Percentiles rank a stretch among this genome's conserved stretches.
These are phyloP conservation scores for Ptychodera flava DNA, from an alignment of 35 echinoderm and acorn worm genomes.

Conservation along the genomic window DNA sequence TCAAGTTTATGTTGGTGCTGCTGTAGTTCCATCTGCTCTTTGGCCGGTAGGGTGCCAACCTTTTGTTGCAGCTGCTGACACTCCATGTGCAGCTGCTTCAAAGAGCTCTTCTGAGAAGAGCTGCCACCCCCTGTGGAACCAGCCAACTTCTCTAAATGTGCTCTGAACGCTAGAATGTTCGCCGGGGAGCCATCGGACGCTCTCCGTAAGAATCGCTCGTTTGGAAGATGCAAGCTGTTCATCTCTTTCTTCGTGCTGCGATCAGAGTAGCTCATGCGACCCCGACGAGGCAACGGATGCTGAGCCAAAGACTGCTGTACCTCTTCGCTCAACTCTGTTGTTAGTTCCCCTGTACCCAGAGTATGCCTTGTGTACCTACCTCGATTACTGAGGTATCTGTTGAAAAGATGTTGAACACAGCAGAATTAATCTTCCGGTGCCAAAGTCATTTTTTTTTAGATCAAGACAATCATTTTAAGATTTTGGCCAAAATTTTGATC, in stretches of 20 bases:
- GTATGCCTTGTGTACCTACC: slow-evolving; percentile 46
- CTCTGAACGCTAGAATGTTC: slow-evolving; percentile 57
- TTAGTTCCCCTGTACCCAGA: slow-evolving; percentile 38
- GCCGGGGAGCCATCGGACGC: slow-evolving; percentile 77
- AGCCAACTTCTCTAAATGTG: slow-evolving; percentile 32
- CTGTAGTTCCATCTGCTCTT: slow-evolving; percentile 59
- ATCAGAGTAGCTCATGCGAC: neutral
- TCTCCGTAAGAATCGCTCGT: slow-evolving; percentile 36
- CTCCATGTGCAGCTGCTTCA: slow-evolving; percentile 88
- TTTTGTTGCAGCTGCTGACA: slow-evolving; percentile 66
- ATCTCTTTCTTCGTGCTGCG: neutral
- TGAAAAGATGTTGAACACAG: too few species aligned
- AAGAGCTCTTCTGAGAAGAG: slow-evolving; percentile 77
- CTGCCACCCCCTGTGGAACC: slow-evolving; percentile 39
- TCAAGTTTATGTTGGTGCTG: slow-evolving; percentile 79
- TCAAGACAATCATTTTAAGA: too few species aligned
- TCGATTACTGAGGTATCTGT: slow-evolving; percentile 40
- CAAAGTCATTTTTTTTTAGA: too few species aligned
- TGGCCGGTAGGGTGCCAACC: slow-evolving; percentile 40
- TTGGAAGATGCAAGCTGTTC: slow-evolving; percentile 37
- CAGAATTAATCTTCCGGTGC: too few species aligned
- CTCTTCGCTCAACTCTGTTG: slow-evolving; percentile 25
- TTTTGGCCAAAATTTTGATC: too few species aligned
- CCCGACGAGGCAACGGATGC: slow-evolving; percentile 27
- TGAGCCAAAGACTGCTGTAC: neutral